These are phyloP conservation scores for Horisme vitalbata DNA, from an alignment of 2,888 invertebrate genomes.

Conservation along the genomic window DNA sequence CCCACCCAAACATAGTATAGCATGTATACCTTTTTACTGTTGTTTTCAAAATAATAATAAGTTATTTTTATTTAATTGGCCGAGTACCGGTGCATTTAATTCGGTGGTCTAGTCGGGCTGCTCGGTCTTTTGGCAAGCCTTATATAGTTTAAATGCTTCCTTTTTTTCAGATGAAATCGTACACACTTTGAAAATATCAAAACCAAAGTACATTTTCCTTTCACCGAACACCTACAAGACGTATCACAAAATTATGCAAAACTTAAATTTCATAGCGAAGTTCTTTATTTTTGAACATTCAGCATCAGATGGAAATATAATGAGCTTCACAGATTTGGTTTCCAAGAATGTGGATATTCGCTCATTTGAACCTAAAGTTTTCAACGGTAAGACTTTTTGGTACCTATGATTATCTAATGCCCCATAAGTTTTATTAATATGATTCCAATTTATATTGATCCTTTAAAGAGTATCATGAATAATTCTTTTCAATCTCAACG, in stretches of 20 bases:
- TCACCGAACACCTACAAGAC: slow-evolving; percentile 49
- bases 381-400: slow-evolving; percentile 48
- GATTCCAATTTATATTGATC: neutral
- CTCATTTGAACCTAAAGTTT: slow-evolving; percentile 40
- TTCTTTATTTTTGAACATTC: slow-evolving; percentile 46
- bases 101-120: too few species aligned
- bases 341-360: slow-evolving; percentile 35
- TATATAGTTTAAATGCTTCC: neutral
- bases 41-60: too few species aligned
- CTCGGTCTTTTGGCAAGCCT: neutral
- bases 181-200: slow-evolving; percentile 56
- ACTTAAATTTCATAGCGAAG: slow-evolving; percentile 38
- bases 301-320: slow-evolving; percentile 28
- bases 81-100: too few species aligned
- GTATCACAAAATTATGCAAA: slow-evolving; percentile 42
- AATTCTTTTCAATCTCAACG: too few species aligned
- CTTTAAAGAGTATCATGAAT: too few species aligned
- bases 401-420: too few species aligned
- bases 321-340: slow-evolving; percentile 43
- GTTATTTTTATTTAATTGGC: too few species aligned
- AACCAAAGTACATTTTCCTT: slow-evolving; percentile 58
- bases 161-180: slow-evolving; percentile 53
- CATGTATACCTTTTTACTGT: too few species aligned
- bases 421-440: too few species aligned
- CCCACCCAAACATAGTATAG: too few species aligned